phyloP scores from a whole-genome alignment of 2,888 invertebrate genomes.

The Augiades crinisus region DNA sequence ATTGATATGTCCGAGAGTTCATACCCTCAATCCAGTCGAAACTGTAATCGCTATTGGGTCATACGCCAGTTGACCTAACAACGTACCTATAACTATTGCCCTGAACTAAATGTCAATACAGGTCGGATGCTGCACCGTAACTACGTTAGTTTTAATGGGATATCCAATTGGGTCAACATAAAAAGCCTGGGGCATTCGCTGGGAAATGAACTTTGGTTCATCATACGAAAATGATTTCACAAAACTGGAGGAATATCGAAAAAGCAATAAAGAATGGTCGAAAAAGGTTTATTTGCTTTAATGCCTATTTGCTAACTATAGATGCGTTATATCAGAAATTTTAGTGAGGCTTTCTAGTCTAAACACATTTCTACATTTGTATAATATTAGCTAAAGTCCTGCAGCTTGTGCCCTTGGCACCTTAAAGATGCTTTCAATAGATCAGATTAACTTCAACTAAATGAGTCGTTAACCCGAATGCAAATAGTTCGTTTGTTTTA shows the following conservation, averaged over 20 bases:
- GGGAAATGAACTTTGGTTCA: background rate
- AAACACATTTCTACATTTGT: background rate
- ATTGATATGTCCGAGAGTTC: no score
- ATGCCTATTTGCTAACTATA: no score
- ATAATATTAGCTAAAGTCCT: no score
- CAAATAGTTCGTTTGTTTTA: background rate
- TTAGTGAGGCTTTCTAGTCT: background rate
- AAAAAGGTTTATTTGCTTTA: no score
- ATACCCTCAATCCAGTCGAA: background rate
- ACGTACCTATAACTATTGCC: background rate
- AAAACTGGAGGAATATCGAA: no score
- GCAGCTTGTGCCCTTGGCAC: no score
- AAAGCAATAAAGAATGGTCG: no score
- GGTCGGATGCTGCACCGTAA: background rate
- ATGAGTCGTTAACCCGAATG: background rate
- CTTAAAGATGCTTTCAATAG: no score
- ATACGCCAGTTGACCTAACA: background rate
- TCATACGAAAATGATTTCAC: no score
- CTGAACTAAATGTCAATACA: no score
- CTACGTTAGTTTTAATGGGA: background rate
- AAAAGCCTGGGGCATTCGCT: background rate
- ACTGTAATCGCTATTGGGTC: background rate
- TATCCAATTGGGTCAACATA: background rate
- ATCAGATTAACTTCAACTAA: background rate
- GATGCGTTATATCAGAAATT: no score